Evolutionary conservation across 2,888 invertebrate species (phyloP).

Genomic region (Drosophila prostipennis): DNA sequence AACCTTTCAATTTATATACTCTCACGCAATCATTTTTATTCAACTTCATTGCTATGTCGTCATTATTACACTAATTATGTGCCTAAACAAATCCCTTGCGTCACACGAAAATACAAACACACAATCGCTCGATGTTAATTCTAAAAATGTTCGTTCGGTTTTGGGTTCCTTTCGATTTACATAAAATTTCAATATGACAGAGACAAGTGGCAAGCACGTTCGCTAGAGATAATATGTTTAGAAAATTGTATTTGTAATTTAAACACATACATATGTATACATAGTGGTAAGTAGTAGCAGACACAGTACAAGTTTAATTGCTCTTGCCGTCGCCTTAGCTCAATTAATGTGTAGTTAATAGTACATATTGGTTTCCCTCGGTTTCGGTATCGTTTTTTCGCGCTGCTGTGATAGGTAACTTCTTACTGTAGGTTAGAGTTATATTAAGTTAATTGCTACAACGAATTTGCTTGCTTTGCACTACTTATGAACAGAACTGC

Average conservation of each 20-base stretch:
- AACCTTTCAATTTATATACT: constrained; percentile 49
- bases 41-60: constrained; percentile 57
- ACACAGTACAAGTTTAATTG: constrained; percentile 37
- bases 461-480: constrained; percentile 68
- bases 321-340: constrained; percentile 24
- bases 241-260: constrained; percentile 48
- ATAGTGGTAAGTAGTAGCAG: constrained; percentile 44
- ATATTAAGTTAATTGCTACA: constrained; percentile 76
- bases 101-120: constrained; percentile 60
- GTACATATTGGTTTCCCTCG: constrained; percentile 46
- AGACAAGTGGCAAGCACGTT: constrained; percentile 55
- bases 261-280: constrained; percentile 48
- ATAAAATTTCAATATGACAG: constrained; percentile 73
- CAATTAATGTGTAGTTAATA: constrained; percentile 53
- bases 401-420: constrained; percentile 71
- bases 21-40: constrained; percentile 72
- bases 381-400: constrained; percentile 55
- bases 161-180: constrained; percentile 62
- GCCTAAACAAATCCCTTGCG: constrained; percentile 65
- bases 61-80: constrained; percentile 74
- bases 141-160: constrained; percentile 56
- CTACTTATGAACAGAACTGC: constrained; percentile 75
- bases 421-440: constrained; percentile 71
- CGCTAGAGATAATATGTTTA: constrained; percentile 55
- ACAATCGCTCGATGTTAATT: constrained; percentile 44